Base-by-base conservation (phyloP, 2,888 invertebrate genomes). In the Esperia sulphurella region DNA sequence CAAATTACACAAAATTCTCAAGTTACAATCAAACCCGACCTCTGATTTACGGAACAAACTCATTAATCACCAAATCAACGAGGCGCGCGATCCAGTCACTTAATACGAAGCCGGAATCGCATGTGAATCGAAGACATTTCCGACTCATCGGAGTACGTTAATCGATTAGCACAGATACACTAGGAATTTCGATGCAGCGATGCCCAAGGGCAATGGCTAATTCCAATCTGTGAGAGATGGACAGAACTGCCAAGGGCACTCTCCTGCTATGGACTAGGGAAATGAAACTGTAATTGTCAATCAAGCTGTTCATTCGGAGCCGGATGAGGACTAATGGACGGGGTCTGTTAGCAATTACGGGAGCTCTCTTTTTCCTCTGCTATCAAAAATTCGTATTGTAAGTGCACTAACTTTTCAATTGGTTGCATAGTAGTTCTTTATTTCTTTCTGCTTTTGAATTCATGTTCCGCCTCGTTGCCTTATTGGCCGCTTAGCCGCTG, bases 61-160 rank as follows among this genome's bases (percentile, higher is more conserved):
- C 13, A 14, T 39, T 21, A 39, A 14, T 39, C 28, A 14, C 31
- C 43, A 37, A 31, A 43, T 43, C 48, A 52, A 63, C 1, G 61
- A 21, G 5, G 21, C n/a, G n/a, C n/a, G n/a, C 21, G 21, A 21
- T 21, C 21, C 2, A 21, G 21, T 21, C 21, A 21, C 21, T 21
- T 5, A 21, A 21, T 21, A 21, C 21, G 21, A 21, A 21, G 5
- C 21, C 21, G 21, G 21, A 21, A 21, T 21, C 21, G 21, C 21
- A 21, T 21, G 21, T 21, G 21, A 21, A 21, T 21, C 21, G 5
- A 21, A 21, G 21, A 21, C 21, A 21, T 33, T 10, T 33, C 9
- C 33, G 10, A 33, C 10, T 33, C 33, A 8, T 33, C 21, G 21
- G 10, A n/a, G n/a, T n/a, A n/a, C n/a, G n/a, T n/a, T n/a, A 13